A percentile compares a stretch with the other conserved stretches of the same genome.
These are phyloP conservation scores for Oligia strigilis DNA, from an alignment of 2,888 invertebrate genomes.

Conservation along the genomic window DNA sequence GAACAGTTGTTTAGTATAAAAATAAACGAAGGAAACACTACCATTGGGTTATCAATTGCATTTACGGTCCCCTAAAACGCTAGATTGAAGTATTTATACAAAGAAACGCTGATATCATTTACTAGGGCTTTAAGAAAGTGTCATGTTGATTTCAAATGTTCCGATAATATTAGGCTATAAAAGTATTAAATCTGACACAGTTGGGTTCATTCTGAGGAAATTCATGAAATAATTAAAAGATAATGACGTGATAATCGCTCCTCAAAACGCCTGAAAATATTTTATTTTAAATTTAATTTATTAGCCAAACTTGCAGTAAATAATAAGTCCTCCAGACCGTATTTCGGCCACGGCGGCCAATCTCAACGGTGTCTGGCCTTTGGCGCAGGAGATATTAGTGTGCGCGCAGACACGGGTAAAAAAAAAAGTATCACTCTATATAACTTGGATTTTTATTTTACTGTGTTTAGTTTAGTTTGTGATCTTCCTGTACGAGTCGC, in stretches of 20 bases:
- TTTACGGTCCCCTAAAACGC: constrained; percentile 33
- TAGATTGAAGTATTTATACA: constrained; percentile 53
- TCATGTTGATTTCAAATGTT: constrained; percentile 42
- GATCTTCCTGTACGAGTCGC: too few relatives aligned
- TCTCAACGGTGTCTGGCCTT: too few relatives aligned
- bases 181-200: constrained; percentile 19
- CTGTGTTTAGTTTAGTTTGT: too few relatives aligned
- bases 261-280: neutral
- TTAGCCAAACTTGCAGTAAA: neutral
- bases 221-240: constrained; percentile 5
- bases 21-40: neutral
- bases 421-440: too few relatives aligned
- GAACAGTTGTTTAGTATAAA: too few relatives aligned
- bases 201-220: neutral
- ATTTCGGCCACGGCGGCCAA: too few relatives aligned
- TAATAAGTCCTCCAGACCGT: too few relatives aligned
- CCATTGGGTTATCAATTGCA: neutral
- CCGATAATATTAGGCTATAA: constrained; percentile 40
- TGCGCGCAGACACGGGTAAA: too few relatives aligned
- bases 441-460: too few relatives aligned
- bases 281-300: neutral
- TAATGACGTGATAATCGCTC: constrained; percentile 6
- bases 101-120: constrained; percentile 57
- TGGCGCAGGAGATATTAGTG: too few relatives aligned
- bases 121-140: constrained; percentile 48